These are phyloP conservation scores for Apostichopus californicus DNA, from an alignment of 35 echinoderm and acorn worm species.

Conservation along the genomic window DNA sequence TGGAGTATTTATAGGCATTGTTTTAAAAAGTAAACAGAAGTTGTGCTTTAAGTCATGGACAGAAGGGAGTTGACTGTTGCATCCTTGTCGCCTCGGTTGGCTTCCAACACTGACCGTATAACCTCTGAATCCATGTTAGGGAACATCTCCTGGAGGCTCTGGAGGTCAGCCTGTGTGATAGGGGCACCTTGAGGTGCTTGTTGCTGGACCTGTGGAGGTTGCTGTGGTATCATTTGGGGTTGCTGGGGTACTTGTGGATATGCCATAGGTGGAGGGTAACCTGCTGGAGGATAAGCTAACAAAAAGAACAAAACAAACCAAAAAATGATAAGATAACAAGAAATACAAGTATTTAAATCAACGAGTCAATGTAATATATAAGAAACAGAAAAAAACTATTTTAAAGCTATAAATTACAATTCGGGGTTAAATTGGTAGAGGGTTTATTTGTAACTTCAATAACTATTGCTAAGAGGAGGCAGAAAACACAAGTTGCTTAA, in stretches of 20 bases:
- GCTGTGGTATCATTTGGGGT: slow-evolving; percentile 38
- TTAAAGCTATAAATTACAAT: no score
- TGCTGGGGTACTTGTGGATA: neutral
- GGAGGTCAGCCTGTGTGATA: slow-evolving; percentile 88
- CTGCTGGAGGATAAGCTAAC: slow-evolving; percentile 69
- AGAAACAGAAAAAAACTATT: no score
- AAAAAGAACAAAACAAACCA: neutral
- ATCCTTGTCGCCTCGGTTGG: slow-evolving; percentile 89
- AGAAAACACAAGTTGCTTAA: no score
- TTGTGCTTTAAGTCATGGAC: slow-evolving; percentile 57
- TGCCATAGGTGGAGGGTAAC: slow-evolving; percentile 16
- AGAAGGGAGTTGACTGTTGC: slow-evolving; percentile 83
- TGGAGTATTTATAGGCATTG: no score
- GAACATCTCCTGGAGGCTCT: slow-evolving; percentile 93
- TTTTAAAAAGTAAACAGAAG: no score
- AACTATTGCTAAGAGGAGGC: no score
- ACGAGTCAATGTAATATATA: no score
- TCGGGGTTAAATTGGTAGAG: no score
- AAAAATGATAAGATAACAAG: neutral
- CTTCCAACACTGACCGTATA: slow-evolving; percentile 84
- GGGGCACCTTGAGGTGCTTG: slow-evolving; percentile 53
- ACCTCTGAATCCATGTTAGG: slow-evolving; percentile 85
- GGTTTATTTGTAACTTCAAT: no score
- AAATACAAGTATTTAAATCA: neutral
- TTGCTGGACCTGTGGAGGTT: slow-evolving; percentile 44